Evolutionary conservation across 2,888 invertebrate species (phyloP).

Genomic region (Tiliacea citrago): DNA sequence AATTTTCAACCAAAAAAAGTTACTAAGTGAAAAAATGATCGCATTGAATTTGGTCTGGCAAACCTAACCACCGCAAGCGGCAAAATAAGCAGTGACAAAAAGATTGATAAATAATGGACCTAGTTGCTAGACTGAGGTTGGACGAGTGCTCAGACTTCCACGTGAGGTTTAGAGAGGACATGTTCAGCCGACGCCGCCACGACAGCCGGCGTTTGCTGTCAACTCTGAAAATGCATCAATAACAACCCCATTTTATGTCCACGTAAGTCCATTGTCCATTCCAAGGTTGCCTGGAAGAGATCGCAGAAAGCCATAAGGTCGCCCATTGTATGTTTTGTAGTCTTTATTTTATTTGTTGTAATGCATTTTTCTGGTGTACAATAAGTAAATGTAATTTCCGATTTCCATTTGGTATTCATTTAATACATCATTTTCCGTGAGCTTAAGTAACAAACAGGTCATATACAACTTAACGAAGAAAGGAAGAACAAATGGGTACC

Average conservation of each 20-base stretch:
- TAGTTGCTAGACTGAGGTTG: conserved; percentile 75
- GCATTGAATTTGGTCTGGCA: conserved; percentile 43
- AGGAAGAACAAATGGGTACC: too few relatives aligned
- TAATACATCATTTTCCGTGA: too few relatives aligned
- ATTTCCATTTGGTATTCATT: too few relatives aligned
- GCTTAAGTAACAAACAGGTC: too few relatives aligned
- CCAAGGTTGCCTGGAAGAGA: not conserved
- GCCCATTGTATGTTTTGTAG: not conserved
- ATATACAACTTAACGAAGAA: too few relatives aligned
- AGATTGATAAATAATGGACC: conserved; percentile 64
- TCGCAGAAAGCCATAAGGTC: not conserved
- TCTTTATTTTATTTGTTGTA: not conserved
- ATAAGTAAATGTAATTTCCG: too few relatives aligned
- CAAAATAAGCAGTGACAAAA: conserved; percentile 46
- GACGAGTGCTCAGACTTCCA: conserved; percentile 71
- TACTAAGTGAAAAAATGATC: not conserved
- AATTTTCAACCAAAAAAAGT: not conserved
- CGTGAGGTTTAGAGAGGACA: conserved; percentile 65
- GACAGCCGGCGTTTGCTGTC: conserved; percentile 66
- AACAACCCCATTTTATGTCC: not conserved
- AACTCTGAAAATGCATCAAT: conserved; percentile 43
- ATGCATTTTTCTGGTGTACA: not conserved
- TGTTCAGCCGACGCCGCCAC: conserved; percentile 77
- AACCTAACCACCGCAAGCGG: conserved; percentile 40
- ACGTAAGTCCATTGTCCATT: not conserved